Percentiles rank a stretch among this genome's conserved stretches.
Evolutionary conservation across 1,140 invertebrate species (phyloP).

Genomic region (Phortica variegata): DNA sequence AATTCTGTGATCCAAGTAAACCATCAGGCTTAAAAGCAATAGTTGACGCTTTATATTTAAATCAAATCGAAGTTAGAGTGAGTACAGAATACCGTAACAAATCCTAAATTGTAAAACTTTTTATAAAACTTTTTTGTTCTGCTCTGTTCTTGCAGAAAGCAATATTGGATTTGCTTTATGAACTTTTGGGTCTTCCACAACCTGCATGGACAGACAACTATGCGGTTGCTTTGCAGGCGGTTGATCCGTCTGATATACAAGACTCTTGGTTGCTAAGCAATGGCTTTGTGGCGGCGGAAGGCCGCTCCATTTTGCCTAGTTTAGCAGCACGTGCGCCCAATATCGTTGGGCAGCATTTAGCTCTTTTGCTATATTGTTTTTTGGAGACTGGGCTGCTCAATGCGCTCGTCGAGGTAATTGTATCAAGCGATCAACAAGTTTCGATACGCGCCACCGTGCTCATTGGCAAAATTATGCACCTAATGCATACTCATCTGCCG

Average conservation of each 20-base stretch:
- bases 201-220: conserved; percentile 92
- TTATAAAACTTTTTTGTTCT: background rate
- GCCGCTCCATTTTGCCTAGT: conserved; percentile 77
- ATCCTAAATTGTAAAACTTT: background rate
- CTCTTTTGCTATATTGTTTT: conserved; percentile 85
- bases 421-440: conserved; percentile 82
- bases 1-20: conserved; percentile 78
- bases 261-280: conserved; percentile 86
- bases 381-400: conserved; percentile 82
- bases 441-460: conserved; percentile 88
- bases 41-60: conserved; percentile 83
- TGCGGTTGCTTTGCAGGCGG: conserved; percentile 78
- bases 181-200: conserved; percentile 79
- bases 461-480: conserved; percentile 81
- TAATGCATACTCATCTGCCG: conserved; percentile 81
- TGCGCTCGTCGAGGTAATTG: conserved; percentile 88
- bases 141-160: conserved; percentile 69
- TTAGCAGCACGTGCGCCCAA: conserved; percentile 81
- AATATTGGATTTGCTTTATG: conserved; percentile 87
- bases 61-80: conserved; percentile 84
- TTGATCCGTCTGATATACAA: conserved; percentile 78
- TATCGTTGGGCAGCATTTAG: conserved; percentile 85
- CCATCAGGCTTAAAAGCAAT: conserved; percentile 77
- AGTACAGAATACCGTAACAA: conserved; percentile 52
- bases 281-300: conserved; percentile 90